Percentiles rank a stretch among this genome's conserved stretches.
Conservation (phyloP, 2,888 invertebrate species). For the Spilosoma lubricipeda region DNA sequence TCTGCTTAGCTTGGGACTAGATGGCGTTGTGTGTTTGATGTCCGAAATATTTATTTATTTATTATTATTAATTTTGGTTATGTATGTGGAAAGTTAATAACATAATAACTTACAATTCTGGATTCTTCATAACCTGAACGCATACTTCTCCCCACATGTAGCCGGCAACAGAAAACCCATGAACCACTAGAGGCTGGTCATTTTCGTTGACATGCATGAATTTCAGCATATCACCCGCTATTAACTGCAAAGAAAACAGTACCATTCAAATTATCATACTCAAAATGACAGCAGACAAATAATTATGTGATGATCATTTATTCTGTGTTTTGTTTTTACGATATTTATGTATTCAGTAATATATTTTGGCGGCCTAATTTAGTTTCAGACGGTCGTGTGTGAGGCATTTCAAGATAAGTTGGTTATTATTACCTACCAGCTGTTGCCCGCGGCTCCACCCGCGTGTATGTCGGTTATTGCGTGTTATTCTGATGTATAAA, state of each 20-base stretch:
- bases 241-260: conserved; percentile 83
- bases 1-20: no score
- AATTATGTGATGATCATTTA: neutral
- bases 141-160: conserved; percentile 94
- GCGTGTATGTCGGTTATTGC: no score
- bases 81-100: no score
- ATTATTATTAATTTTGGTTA: no score
- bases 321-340: neutral
- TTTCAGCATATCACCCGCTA: conserved; percentile 91
- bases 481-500: no score
- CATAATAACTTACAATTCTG: conserved; percentile 66
- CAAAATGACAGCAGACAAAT: no score
- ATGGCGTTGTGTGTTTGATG: no score
- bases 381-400: neutral
- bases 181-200: conserved; percentile 90
- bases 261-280: no score
- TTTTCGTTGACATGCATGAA: conserved; percentile 89
- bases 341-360: neutral
- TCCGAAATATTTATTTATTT: no score
- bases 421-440: neutral
- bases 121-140: conserved; percentile 81
- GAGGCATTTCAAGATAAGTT: neutral
- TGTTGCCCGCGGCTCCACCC: no score
- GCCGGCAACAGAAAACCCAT: conserved; percentile 96
- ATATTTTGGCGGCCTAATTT: neutral